A percentile compares a stretch with the other conserved stretches of the same genome.
phyloP scores from a whole-genome alignment of 2,113 vertebrate genomes.

The Eulemur macaco region DNA sequence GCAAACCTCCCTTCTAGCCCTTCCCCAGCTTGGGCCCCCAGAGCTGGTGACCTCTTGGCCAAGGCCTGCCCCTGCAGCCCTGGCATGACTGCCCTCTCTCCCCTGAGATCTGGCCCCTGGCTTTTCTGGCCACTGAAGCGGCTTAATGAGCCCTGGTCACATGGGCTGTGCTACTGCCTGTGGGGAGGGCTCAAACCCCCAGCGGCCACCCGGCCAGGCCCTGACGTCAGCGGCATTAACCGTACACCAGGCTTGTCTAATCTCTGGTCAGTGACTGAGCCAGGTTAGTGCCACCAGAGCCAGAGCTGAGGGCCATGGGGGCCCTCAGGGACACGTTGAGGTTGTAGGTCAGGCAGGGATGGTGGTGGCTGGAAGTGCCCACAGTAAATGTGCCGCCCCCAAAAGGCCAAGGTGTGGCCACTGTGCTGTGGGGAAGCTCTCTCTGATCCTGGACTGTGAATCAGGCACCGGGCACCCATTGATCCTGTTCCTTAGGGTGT shows the following conservation, averaged over 20 bases:
- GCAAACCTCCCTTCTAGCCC: neutral
- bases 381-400: neutral
- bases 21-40: neutral
- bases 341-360: neutral
- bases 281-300: slow-evolving; percentile 54
- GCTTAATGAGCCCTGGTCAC: slow-evolving; percentile 73
- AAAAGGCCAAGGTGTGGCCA: neutral
- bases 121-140: slow-evolving; percentile 68
- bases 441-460: slow-evolving; percentile 32
- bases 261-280: slow-evolving; percentile 58
- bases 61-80: neutral
- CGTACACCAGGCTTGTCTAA: slow-evolving; percentile 58
- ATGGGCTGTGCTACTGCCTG: slow-evolving; percentile 33
- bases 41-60: slow-evolving; percentile 5
- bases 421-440: neutral
- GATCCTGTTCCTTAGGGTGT: neutral
- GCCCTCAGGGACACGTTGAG: slow-evolving; percentile 41
- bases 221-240: slow-evolving; percentile 76
- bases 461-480: neutral
- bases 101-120: slow-evolving; percentile 55
- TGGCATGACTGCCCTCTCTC: neutral
- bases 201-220: slow-evolving; percentile 43
- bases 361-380: neutral
- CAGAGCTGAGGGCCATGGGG: slow-evolving; percentile 45
- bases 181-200: slow-evolving; percentile 55